Base-by-base conservation (phyloP, 2,888 invertebrate genomes). In the Cryptus armator region DNA sequence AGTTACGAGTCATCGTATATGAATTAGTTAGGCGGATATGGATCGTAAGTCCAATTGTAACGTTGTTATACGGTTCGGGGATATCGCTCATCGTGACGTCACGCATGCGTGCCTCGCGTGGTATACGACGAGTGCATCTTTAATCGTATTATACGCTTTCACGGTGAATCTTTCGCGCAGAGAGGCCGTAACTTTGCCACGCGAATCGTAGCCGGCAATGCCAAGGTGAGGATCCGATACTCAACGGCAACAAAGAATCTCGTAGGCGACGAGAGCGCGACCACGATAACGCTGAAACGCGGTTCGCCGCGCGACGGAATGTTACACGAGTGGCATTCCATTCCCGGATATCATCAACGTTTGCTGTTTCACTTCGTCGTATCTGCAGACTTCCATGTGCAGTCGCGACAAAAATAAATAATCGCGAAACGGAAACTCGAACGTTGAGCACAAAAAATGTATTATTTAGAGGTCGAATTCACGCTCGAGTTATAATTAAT, bases 161-260 rank as follows among this genome's bases (percentile, higher is more conserved):
- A 37, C 16, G 53, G 19, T 56, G 16, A 56, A 56, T 56, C 19
- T 56, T 56, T 12, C 24, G 56, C 10, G 10, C 10, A 56, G 56
- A 19, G 56, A 56, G 12, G 19, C 56, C 0, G 37, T 37, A 12
- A 19, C 19, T 19, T 48, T 72, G 71, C 56, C 71, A 16, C 48
- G 24, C 16, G 66, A 72, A 72, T 67, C 16, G 37, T 48, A 83
- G 29, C 44, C 78, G 37, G 46, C 78, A 83, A 68, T 83, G 78
- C 78, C 83, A 83, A 78, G 78, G 83, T 74, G 71, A 70, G 48
- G 48, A 78, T 48, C 46, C 72, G 68, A 62, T 77, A 46, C 46
- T 16, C n/a, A 9, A 14, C 43, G 64, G 3, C n/a, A 56, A n/a
- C n/a, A 1, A 29, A 51, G 51, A 44, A 37, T 19, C n/a, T 76